Conservation (phyloP, 2,797 vertebrate genomes). For the Petrocephalus schoutedeni region DNA sequence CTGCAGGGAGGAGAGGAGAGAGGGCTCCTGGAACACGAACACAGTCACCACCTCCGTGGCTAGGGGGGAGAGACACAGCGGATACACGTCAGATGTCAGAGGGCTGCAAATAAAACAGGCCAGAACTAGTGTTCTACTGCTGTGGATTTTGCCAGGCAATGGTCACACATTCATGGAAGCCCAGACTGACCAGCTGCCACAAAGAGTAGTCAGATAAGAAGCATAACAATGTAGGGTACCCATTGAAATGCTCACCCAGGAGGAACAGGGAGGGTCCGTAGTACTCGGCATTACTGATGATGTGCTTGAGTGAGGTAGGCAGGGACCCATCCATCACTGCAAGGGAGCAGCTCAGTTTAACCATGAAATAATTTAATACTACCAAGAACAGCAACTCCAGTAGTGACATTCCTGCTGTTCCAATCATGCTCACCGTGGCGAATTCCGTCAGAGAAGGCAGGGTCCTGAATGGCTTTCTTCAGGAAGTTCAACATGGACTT, state of each 20-base stretch:
- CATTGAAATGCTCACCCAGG: constrained; percentile 69
- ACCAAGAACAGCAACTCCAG: not conserved
- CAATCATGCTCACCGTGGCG: constrained; percentile 73
- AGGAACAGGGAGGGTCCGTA: constrained; percentile 95
- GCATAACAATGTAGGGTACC: too few relatives aligned
- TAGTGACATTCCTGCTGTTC: not conserved
- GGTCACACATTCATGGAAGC: not conserved
- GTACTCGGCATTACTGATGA: constrained; percentile 98
- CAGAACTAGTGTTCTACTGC: not conserved
- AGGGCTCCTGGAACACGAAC: constrained; percentile 98
- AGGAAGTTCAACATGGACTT: constrained; percentile 98
- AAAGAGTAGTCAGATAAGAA: not conserved
- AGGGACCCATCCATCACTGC: constrained; percentile 95
- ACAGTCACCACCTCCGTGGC: constrained; percentile 97
- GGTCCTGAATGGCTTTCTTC: constrained; percentile 97
- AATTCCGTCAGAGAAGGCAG: constrained; percentile 93
- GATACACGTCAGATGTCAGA: not conserved
- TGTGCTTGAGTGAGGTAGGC: constrained; percentile 97
- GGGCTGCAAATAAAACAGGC: not conserved
- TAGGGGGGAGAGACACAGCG: constrained; percentile 43
- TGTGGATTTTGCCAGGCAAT: not conserved
- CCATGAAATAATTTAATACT: not conserved
- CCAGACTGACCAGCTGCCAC: not conserved
- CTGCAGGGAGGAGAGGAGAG: constrained; percentile 89
- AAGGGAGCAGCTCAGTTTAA: not conserved